Evolutionary conservation across 2,797 vertebrate genomes (phyloP).

Genomic region (Avahi laniger): DNA sequence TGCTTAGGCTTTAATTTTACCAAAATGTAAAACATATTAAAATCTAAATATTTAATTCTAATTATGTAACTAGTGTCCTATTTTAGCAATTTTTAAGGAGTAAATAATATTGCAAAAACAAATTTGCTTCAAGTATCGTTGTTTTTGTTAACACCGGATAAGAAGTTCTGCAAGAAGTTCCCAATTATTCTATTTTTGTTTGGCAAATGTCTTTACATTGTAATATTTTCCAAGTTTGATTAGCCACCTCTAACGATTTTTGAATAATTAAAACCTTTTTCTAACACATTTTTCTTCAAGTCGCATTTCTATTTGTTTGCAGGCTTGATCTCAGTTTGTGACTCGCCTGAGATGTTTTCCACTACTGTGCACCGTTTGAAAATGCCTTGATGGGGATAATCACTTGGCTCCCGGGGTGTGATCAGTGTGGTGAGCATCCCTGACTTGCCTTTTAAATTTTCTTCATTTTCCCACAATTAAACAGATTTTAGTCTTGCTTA

Average conservation of each 20-base stretch:
- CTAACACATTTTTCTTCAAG: slow-evolving; percentile 48
- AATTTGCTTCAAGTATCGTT: not conserved
- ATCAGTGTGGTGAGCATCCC: slow-evolving; percentile 11
- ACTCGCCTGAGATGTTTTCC: slow-evolving; percentile 46
- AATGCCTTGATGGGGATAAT: slow-evolving; percentile 59
- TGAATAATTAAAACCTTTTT: slow-evolving; percentile 62
- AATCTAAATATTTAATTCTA: not conserved
- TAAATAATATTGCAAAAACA: not conserved
- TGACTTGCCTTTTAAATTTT: slow-evolving; percentile 64
- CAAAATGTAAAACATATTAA: not conserved
- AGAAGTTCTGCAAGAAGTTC: not conserved
- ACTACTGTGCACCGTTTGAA: slow-evolving; percentile 62
- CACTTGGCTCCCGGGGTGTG: not conserved
- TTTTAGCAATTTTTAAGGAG: not conserved
- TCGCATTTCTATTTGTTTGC: slow-evolving; percentile 57
- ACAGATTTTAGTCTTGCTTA: slow-evolving; percentile 72
- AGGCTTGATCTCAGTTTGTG: slow-evolving; percentile 64
- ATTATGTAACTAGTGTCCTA: not conserved
- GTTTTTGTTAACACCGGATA: not conserved
- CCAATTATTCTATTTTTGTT: not conserved
- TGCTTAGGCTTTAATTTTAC: not conserved
- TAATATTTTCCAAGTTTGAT: slow-evolving; percentile 57
- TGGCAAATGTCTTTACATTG: not conserved
- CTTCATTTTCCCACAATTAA: slow-evolving; percentile 65
- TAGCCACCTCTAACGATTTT: slow-evolving; percentile 38